Base-by-base conservation (phyloP, 2,113 vertebrate genomes). In the Sterna hirundo region DNA sequence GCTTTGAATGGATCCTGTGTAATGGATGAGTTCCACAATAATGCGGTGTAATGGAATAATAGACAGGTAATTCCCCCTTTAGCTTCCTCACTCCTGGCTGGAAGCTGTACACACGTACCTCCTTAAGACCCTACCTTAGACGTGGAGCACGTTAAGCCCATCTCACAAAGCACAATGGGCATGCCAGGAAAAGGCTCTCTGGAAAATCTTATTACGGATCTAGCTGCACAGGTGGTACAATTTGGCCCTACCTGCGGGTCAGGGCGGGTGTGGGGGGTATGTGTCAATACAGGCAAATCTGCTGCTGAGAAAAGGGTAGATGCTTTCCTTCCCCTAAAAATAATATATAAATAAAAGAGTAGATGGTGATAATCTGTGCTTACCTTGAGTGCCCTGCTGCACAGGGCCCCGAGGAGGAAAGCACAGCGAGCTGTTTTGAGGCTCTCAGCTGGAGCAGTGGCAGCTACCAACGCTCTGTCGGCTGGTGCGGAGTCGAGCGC, bases 401-500 rank as follows among this genome's bases (percentile, higher is more conserved):
- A 13, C 38, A 42, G 30, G 47, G 46, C 49, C 34, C 36, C 4
- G 11, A 54, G 65, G 70, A 78, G 27, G 46, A 70, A 69, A 52
- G 42, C 60, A 26, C 34, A 36, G 30, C 0, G 1, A 61, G 13
- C 18, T 1, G 1, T 64, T 86, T 36, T 54, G 32, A 79, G 47
- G 29, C 18, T 40, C n/a, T 34, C 40, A 57, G 10, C 12, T 1
- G 1, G 60, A 89, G 70, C 55, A 44, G 52, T 4, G 0, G 68
- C 83, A 66, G 69, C 60, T 58, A 17, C 69, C 1, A 1, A 9
- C 9, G 1, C 36, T 44, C 36, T 0, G 0, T 71, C 0, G 2
- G 66, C 75, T 68, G 83, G n/a, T 44, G 58, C 21, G 14, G 32
- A 86, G 55, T 20, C 55, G 54, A 57, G 29, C 1, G 3, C 46